phyloP scores from a whole-genome alignment of 64 coral and sea anemone genomes.

The Hydrozoanthus tunicans region DNA sequence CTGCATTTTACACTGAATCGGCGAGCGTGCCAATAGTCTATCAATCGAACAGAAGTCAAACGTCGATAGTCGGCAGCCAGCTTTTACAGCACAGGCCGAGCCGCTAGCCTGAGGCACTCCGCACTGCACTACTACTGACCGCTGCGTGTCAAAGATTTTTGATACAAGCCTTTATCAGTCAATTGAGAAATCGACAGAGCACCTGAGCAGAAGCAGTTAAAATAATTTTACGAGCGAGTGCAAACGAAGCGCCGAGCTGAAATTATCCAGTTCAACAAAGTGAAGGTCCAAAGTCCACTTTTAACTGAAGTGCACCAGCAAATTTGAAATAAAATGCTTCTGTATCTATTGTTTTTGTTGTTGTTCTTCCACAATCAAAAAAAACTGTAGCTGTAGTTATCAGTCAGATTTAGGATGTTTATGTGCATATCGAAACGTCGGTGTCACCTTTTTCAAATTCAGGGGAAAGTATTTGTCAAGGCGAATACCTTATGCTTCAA shows the following conservation, averaged over 20 bases:
- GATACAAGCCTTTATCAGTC: constrained; percentile 1
- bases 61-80: neutral
- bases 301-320: no score
- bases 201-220: neutral
- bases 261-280: neutral
- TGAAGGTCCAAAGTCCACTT: neutral
- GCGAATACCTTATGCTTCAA: no score
- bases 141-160: no score
- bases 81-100: no score
- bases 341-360: neutral
- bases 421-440: neutral
- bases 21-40: neutral
- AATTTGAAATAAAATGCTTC: no score
- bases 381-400: neutral
- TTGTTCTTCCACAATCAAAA: constrained; percentile 3
- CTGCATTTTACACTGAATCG: neutral
- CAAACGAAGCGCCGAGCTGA: neutral
- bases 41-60: constrained; percentile 4
- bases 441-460: no score
- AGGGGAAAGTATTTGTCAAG: no score
- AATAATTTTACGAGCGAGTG: neutral
- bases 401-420: constrained; percentile 2
- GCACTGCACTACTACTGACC: no score
- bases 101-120: no score
- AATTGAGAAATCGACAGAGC: constrained; percentile 22